Percentiles rank a stretch among this genome's conserved stretches.
phyloP scores from a whole-genome alignment of 2,113 vertebrate genomes.

The Pollimyrus isidori region DNA sequence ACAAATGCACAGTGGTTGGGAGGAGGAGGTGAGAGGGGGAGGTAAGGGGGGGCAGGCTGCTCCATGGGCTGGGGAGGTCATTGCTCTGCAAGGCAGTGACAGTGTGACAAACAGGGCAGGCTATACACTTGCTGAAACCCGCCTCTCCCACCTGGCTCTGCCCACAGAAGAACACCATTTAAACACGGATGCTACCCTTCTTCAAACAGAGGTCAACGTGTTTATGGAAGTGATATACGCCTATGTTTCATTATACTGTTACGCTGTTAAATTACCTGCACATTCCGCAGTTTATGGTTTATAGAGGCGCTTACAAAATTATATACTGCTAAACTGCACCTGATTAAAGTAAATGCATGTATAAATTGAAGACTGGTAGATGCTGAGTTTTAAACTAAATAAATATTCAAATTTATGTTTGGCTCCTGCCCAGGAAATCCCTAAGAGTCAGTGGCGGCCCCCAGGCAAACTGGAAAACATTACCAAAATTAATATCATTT shows the following conservation, averaged over 20 bases:
- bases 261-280: neutral
- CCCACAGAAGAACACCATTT: neutral
- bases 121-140: neutral
- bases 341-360: neutral
- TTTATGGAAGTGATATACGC: neutral
- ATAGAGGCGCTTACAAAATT: neutral
- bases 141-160: neutral
- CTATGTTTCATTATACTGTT: neutral
- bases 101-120: neutral
- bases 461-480: constrained; percentile 50
- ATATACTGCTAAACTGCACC: neutral
- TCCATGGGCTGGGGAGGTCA: neutral
- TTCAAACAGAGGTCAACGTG: constrained; percentile 5
- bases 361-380: constrained; percentile 29
- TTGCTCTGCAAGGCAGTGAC: neutral
- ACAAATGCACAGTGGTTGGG: constrained; percentile 38
- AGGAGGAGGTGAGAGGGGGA: constrained; percentile 19
- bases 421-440: constrained; percentile 52
- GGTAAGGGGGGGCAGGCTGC: neutral
- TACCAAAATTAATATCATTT: constrained; percentile 44
- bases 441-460: constrained; percentile 39
- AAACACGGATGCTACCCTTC: neutral
- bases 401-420: constrained; percentile 60
- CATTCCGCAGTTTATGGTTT: neutral
- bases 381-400: constrained; percentile 45